A percentile compares a stretch with the other conserved stretches of the same genome.
Evolutionary conservation across 2,113 vertebrate genomes (phyloP).

Genomic region (Equus quagga): DNA sequence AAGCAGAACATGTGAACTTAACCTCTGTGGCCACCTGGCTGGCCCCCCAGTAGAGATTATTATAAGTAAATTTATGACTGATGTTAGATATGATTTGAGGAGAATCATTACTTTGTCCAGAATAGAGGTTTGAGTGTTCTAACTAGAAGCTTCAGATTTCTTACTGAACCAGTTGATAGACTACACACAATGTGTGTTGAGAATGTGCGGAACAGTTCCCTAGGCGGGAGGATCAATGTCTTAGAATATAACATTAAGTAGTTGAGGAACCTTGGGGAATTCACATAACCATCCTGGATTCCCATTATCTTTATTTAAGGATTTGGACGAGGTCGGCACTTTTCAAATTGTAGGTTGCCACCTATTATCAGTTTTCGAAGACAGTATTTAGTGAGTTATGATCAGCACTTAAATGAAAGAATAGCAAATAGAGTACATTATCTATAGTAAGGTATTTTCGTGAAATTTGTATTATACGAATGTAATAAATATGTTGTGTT

Average conservation of each 20-base stretch:
- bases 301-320: not conserved
- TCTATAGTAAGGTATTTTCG: not conserved
- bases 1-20: too few species aligned
- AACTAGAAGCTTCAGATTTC: not conserved
- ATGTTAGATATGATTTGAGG: slow-evolving; percentile 4
- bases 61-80: slow-evolving; percentile 26
- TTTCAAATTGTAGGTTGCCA: not conserved
- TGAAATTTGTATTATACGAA: not conserved
- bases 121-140: not conserved
- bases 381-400: not conserved
- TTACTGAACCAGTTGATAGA: not conserved
- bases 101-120: not conserved
- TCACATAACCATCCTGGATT: not conserved
- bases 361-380: not conserved
- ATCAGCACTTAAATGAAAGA: not conserved
- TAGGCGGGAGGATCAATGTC: not conserved
- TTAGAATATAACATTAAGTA: not conserved
- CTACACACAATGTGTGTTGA: not conserved
- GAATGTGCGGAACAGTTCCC: not conserved
- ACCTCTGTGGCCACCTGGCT: too few species aligned
- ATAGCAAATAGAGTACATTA: not conserved
- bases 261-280: not conserved
- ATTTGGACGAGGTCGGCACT: not conserved
- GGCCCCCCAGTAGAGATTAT: not conserved
- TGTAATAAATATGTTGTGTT: not conserved